These are phyloP conservation scores for Argopecten irradians DNA, from an alignment of 1,140 invertebrate genomes.

Conservation along the genomic window DNA sequence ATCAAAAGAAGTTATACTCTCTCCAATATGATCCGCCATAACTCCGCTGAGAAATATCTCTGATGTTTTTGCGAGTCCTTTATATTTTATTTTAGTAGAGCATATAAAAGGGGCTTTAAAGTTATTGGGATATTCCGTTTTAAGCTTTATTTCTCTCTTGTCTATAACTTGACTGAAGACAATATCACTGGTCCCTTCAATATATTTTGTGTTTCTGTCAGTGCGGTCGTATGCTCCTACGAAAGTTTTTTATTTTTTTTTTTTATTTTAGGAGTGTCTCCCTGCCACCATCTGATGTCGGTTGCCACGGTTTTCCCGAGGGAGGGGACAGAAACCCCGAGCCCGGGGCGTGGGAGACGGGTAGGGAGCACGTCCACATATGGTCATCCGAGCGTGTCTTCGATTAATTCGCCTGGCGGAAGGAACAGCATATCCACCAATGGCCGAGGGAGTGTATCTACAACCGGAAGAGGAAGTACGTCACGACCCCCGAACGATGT, in stretches of 20 bases:
- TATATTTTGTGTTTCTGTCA: background rate
- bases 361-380: background rate
- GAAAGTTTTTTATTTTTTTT: background rate
- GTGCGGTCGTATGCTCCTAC: background rate
- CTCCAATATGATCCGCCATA: background rate
- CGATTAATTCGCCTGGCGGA: background rate
- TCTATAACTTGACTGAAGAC: background rate
- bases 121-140: background rate
- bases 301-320: background rate
- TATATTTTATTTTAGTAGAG: background rate
- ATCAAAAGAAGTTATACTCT: background rate
- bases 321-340: background rate
- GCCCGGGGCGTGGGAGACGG: background rate
- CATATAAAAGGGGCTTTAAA: background rate
- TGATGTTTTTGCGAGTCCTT: background rate
- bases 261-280: background rate
- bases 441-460: background rate
- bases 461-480: conserved; percentile 21
- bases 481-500: conserved; percentile 35
- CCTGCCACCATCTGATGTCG: background rate
- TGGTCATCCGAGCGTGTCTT: background rate
- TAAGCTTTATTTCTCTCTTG: background rate
- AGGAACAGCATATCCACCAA: background rate
- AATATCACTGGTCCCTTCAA: background rate
- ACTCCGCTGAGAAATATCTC: background rate